phyloP scores from a whole-genome alignment of 23 tunicate species.

The Aplidium turbinatum region DNA sequence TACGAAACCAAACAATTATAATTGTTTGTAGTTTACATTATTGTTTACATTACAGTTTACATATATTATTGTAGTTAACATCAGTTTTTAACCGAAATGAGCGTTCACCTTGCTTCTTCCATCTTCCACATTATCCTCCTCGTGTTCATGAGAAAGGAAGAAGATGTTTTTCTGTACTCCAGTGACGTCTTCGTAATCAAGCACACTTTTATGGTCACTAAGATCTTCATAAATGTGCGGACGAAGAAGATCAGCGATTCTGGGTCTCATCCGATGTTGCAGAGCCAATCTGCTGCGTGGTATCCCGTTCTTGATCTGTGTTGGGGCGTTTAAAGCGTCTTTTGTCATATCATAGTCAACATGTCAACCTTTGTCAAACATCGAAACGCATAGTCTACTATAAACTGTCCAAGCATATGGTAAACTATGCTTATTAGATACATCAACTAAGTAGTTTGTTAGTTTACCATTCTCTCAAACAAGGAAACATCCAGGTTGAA shows the following conservation, averaged over 20 bases:
- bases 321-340: no score
- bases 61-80: no score
- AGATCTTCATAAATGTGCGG: conserved; percentile 61
- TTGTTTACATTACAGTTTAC: no score
- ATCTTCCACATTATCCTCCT: conserved; percentile 38
- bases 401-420: no score
- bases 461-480: conserved; percentile 81
- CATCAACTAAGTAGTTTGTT: not conserved
- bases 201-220: conserved; percentile 42
- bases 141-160: conserved; percentile 41
- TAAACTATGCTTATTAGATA: no score
- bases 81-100: not conserved
- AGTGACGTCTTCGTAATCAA: conserved; percentile 3
- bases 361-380: no score
- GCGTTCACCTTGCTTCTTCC: conserved; percentile 35
- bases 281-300: conserved; percentile 31
- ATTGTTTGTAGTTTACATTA: no score
- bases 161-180: conserved; percentile 46
- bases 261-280: conserved; percentile 75
- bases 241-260: conserved; percentile 48
- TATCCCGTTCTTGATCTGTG: conserved; percentile 10
- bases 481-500: conserved; percentile 76
- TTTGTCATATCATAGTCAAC: no score
- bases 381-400: no score
- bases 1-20: no score